These are phyloP conservation scores for Mustela lutreola DNA, from an alignment of 2,113 vertebrate species.

Conservation along the genomic window DNA sequence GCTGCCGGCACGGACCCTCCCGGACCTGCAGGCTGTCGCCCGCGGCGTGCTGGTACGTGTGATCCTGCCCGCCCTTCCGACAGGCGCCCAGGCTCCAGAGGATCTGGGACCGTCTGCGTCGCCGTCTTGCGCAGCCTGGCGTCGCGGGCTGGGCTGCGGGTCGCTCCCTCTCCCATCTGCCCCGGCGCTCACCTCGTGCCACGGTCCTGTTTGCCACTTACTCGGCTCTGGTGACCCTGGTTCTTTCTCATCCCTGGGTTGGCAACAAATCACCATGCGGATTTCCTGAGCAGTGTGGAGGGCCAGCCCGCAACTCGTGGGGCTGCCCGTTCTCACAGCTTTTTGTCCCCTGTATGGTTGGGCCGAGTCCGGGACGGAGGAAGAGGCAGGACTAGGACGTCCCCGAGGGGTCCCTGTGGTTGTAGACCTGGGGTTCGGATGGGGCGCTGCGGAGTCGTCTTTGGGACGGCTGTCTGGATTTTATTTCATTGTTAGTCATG, in stretches of 20 bases:
- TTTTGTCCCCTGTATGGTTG: background rate
- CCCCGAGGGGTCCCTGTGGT: background rate
- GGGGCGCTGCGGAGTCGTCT: rapidly evolving
- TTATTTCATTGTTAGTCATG: background rate
- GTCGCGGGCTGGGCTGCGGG: background rate
- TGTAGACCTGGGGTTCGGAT: background rate
- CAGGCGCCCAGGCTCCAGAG: background rate
- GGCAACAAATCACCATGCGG: background rate
- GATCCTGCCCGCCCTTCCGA: rapidly evolving
- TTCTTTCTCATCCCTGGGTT: background rate
- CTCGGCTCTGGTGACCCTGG: background rate
- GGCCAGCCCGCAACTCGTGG: rapidly evolving
- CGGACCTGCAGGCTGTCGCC: background rate
- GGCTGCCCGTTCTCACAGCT: rapidly evolving
- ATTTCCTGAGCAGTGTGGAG: background rate
- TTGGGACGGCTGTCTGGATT: background rate
- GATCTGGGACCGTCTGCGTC: background rate
- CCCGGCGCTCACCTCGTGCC: background rate
- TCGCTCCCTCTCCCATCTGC: background rate
- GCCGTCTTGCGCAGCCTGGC: rapidly evolving
- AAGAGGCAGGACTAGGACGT: rapidly evolving
- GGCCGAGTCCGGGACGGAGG: background rate
- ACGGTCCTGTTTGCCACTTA: background rate
- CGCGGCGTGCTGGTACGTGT: no score
- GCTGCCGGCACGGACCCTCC: background rate